Base-by-base conservation (phyloP, 2,113 vertebrate species). In the Chloroceryle aenea region DNA sequence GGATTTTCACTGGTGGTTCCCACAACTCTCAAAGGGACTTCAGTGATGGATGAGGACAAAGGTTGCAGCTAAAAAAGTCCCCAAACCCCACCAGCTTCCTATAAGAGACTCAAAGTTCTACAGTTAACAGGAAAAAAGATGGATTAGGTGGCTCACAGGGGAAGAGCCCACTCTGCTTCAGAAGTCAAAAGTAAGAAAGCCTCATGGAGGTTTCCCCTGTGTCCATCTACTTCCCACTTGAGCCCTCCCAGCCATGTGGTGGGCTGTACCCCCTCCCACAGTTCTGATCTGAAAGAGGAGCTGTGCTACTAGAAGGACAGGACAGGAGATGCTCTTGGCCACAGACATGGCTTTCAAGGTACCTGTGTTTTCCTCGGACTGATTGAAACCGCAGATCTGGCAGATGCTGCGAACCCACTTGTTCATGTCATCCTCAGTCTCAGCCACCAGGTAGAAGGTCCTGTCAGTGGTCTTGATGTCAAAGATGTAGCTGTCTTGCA, bases 341-440 rank as follows among this genome's bases (percentile, higher is more conserved):
- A 55, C 0, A 2, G 68, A 23, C 68, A 59, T 1, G 3, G 48
- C n/a, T 77, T 8, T 69, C 64, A 73, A 1, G 4, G 3, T 99
- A 99, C 99, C 99, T 91, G 99, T 94, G 94, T 98, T 98, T 89
- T 99, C 99, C 56, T 99, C 99, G 0, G 99, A 99, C 96, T 99
- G 99, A 97, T 99, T 99, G 98, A 99, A 99, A 73, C 99, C 99
- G 38, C 99, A 99, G 87, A 99, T 99, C 97, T 99, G 99, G 95
- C 99, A 99, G 97, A 99, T 99, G 94, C 99, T 99, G 91, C 99
- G 99, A 43, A 99, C 99, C 99, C 99, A 99, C 94, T 99, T 99
- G 97, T 99, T 99, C 99, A 99, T 99, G 84, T 99, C 99, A 10
- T 99, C 99, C 93, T 99, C 99, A 0, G 99, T 99, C 96, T 99